Evolutionary conservation across 1,140 invertebrate genomes (phyloP), one percentile per base, ranked within the genome.

Genomic region (Atopsyche davidsoni): DNA sequence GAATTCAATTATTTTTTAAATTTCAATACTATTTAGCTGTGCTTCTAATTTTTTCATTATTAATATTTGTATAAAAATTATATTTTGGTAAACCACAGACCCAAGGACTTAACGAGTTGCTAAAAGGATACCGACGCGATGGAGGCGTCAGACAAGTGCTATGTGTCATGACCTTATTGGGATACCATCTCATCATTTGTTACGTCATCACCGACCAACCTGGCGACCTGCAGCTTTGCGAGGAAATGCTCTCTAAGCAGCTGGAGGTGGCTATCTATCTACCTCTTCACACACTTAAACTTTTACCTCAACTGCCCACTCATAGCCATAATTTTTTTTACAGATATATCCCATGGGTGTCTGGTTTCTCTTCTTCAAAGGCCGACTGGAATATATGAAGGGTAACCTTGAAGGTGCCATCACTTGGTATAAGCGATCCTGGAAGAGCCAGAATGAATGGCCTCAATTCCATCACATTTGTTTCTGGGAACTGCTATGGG

Each of bases 401-500:
- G 91, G 90, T 2, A 81, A 90, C 65, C 71, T 95, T 46, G 78
- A 84, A 35, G 75, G 80, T 19, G 83, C 88, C 2, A 79, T 89
- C 36, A 64, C 73, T 1, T 91, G 82, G 72, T 96, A 93, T 68
- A 82, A 81, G 32, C 82, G 79, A 55, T 92, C 90, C 0, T 87
- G 92, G 73, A 79, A 86, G 39, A 88, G 86, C 10, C 92, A 96
- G 63, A 68, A 82, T 51, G 73, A 87, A 6, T 98, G 94, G 90
- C 81, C 85, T 3, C 93, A 97, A 63, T 95, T 97, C 66, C 92
- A 96, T 70, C 92, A 96, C 66, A 65, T 97, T 0, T 95, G 92
- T 65, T 96, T 85, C 66, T 98, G 94, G 95, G 94, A 98, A 69
- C 72, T 96, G 17, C 82, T 94, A 74, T 97, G 92, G 92, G 81